Percentiles rank a stretch among this genome's conserved stretches.
phyloP scores from a whole-genome alignment of 2,797 vertebrate genomes.

The Tragopan temminckii region DNA sequence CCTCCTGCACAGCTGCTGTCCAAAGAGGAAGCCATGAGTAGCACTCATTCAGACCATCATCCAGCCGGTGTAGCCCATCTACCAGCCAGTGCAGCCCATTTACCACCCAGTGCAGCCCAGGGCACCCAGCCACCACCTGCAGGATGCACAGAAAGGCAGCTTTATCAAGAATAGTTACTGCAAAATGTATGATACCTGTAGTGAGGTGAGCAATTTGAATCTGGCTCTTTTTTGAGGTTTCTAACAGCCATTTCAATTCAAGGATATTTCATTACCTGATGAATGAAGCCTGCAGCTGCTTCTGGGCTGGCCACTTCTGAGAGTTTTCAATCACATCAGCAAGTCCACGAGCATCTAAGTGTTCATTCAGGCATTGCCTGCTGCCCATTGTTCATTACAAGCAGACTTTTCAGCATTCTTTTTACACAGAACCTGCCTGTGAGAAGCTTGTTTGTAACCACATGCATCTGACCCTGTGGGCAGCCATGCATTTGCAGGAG shows the following conservation, averaged over 20 bases:
- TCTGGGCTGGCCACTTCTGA: neutral
- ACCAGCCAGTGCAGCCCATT: neutral
- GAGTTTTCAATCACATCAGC: neutral
- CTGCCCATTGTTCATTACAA: neutral
- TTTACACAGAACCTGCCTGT: conserved; percentile 10
- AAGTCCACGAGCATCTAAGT: neutral
- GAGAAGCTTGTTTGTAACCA: neutral
- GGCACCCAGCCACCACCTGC: neutral
- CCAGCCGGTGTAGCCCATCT: neutral
- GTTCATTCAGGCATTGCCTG: neutral
- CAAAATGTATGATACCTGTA: neutral
- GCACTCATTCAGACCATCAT: neutral
- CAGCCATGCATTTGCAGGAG: neutral
- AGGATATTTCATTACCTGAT: neutral
- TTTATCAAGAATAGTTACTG: neutral
- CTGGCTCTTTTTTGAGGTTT: neutral
- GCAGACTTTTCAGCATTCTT: neutral
- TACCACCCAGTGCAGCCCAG: neutral
- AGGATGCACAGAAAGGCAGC: neutral
- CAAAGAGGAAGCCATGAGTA: neutral
- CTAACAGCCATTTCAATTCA: neutral
- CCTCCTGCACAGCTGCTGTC: neutral
- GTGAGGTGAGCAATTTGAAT: neutral
- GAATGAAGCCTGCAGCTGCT: neutral
- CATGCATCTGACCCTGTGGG: neutral